phyloP scores from a whole-genome alignment of 2,888 invertebrate genomes.

The Trichopoda pennipes region DNA sequence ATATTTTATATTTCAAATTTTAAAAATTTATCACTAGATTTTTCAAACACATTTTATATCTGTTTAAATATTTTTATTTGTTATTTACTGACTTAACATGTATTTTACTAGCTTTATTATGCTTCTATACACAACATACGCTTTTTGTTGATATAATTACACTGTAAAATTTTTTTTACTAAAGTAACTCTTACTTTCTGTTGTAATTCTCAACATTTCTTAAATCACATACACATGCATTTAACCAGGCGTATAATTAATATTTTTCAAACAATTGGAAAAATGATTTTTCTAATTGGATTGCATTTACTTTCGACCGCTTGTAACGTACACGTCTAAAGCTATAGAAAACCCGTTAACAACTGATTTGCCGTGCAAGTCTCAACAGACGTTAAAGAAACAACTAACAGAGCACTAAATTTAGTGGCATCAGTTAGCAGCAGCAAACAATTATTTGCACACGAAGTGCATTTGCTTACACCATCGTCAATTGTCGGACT shows the following conservation, averaged over 20 bases:
- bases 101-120: background rate
- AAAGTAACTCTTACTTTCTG: conserved; percentile 1
- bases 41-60: background rate
- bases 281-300: conserved; percentile 24
- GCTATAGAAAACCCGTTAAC: conserved; percentile 70
- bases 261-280: background rate
- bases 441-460: conserved; percentile 62
- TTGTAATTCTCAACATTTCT: background rate
- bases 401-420: conserved; percentile 52
- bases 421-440: conserved; percentile 47
- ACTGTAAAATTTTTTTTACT: conserved; percentile 1
- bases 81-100: background rate
- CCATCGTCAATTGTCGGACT: conserved; percentile 59
- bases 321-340: conserved; percentile 68
- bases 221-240: background rate
- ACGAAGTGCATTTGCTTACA: conserved; percentile 59
- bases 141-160: background rate
- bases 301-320: conserved; percentile 18
- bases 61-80: background rate
- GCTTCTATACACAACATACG: background rate
- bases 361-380: conserved; percentile 69
- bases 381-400: conserved; percentile 60
- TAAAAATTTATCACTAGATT: background rate
- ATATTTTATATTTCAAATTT: background rate
- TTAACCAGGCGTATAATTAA: conserved; percentile 46